A percentile compares a stretch with the other conserved stretches of the same genome.
Conservation (phyloP, 2,113 vertebrate species). For the Dasyprocta punctata region DNA sequence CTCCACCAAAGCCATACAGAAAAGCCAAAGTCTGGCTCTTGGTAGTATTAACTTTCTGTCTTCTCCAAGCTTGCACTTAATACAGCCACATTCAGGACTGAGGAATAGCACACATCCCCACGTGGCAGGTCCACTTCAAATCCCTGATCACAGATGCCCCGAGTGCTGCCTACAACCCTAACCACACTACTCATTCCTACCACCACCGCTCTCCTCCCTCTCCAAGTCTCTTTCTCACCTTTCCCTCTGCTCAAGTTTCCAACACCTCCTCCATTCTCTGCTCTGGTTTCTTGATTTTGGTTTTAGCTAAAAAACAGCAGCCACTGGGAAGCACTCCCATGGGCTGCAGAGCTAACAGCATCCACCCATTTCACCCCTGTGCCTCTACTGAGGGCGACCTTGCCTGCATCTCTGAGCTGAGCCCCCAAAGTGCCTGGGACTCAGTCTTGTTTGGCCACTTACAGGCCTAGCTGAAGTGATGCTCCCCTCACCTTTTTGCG, state of each 20-base stretch:
- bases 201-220: background rate
- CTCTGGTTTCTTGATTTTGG: background rate
- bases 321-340: background rate
- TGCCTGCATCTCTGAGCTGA: rapidly evolving
- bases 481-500: background rate
- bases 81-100: too few relatives aligned
- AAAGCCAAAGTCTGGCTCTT: background rate
- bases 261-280: background rate
- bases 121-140: too few relatives aligned
- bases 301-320: background rate
- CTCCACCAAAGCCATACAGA: background rate
- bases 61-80: rapidly evolving
- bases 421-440: rapidly evolving
- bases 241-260: background rate
- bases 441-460: background rate
- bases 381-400: background rate
- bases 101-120: background rate
- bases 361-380: too few relatives aligned
- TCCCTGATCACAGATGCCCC: too few relatives aligned
- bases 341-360: too few relatives aligned
- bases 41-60: background rate
- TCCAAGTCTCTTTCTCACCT: background rate
- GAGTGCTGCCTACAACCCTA: rapidly evolving
- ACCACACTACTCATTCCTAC: background rate
- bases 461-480: too few relatives aligned